Percentiles rank a stretch among this genome's conserved stretches.
phyloP scores from a whole-genome alignment of 2,797 vertebrate species.

The Natrix natrix region DNA sequence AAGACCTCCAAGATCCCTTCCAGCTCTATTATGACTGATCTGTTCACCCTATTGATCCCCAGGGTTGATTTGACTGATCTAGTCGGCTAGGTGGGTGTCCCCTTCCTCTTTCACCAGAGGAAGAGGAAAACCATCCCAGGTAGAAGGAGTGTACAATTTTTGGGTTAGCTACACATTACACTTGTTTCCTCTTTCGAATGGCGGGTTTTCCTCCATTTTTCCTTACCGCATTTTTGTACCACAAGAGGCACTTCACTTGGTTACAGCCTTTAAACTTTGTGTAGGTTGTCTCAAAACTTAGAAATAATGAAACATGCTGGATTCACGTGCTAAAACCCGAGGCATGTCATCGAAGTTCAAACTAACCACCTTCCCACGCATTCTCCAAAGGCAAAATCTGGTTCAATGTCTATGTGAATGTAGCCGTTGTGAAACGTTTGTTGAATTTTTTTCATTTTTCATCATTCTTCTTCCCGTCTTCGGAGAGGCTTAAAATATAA shows the following conservation, averaged over 20 bases:
- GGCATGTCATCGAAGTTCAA: background rate
- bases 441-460: background rate
- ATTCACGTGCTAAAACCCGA: background rate
- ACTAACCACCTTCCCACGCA: background rate
- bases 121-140: too few relatives aligned
- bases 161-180: background rate
- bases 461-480: background rate
- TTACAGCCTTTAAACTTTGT: background rate
- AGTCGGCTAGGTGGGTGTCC: too few relatives aligned
- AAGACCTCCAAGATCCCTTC: too few relatives aligned
- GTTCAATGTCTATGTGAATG: background rate
- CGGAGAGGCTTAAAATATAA: background rate
- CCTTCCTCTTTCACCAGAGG: too few relatives aligned
- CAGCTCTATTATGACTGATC: too few relatives aligned
- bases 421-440: background rate
- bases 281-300: background rate
- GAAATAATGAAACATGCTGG: background rate
- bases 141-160: background rate
- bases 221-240: background rate
- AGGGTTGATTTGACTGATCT: too few relatives aligned
- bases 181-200: background rate
- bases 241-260: background rate
- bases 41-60: too few relatives aligned
- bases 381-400: background rate
- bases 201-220: background rate